Evolutionary conservation across 2,797 vertebrate species (phyloP).

Genomic region (Poeciliopsis infans): DNA sequence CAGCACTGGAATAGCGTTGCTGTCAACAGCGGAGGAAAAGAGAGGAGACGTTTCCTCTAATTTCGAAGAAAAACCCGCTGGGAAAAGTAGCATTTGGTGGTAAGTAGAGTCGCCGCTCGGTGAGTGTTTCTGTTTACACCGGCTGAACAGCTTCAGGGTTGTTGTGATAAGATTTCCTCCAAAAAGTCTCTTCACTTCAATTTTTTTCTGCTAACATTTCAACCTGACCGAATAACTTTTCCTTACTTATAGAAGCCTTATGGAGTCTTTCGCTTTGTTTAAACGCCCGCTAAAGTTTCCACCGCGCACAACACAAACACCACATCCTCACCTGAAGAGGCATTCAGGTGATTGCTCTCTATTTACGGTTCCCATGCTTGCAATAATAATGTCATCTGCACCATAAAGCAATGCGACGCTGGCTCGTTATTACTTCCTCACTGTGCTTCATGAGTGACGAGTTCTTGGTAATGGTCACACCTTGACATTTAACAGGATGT

Average conservation of each 20-base stretch:
- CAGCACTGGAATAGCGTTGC: constrained; percentile 33
- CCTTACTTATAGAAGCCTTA: background rate
- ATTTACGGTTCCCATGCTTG: background rate
- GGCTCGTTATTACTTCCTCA: background rate
- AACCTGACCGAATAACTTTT: background rate
- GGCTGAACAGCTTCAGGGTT: constrained; percentile 23
- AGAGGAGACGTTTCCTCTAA: background rate
- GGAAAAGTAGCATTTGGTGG: constrained; percentile 34
- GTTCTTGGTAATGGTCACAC: constrained; percentile 19
- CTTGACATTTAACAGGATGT: constrained; percentile 44
- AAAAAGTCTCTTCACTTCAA: constrained; percentile 2
- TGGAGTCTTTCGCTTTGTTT: background rate
- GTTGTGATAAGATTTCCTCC: background rate
- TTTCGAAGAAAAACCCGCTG: background rate
- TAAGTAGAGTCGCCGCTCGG: constrained; percentile 53
- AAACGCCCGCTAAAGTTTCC: constrained; percentile 19
- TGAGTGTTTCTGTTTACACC: constrained; percentile 67
- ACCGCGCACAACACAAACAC: background rate
- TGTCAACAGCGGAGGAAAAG: constrained; percentile 4
- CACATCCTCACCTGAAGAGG: background rate
- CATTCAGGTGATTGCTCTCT: background rate
- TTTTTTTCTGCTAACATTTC: background rate
- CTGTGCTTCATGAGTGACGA: constrained; percentile 7
- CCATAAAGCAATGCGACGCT: background rate
- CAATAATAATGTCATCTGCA: background rate